A percentile compares a stretch with the other conserved stretches of the same genome.
Evolutionary conservation across 2,113 vertebrate genomes (phyloP).

Genomic region (Hyperopisus bebe): DNA sequence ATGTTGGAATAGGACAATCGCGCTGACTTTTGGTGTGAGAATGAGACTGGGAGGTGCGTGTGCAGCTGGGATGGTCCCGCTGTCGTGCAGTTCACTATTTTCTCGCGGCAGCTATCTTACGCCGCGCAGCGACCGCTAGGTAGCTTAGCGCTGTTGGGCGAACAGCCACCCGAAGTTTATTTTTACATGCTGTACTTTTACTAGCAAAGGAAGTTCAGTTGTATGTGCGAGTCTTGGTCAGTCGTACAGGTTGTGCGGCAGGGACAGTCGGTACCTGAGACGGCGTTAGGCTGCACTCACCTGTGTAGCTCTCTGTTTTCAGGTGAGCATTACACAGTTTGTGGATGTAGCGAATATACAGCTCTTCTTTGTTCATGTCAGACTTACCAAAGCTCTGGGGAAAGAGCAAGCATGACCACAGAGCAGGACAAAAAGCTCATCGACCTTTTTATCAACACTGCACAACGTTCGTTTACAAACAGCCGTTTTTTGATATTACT

Average conservation of each 20-base stretch:
- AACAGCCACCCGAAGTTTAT: not conserved
- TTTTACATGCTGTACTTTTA: not conserved
- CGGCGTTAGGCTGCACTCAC: constrained; percentile 41
- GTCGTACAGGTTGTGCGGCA: not conserved
- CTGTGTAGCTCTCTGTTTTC: constrained; percentile 94
- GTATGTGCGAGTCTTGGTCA: not conserved
- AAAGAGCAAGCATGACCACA: not conserved
- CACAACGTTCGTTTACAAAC: not conserved
- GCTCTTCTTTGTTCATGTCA: constrained; percentile 97
- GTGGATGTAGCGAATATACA: constrained; percentile 98
- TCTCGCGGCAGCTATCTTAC: not conserved
- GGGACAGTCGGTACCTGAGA: not conserved
- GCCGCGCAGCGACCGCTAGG: not conserved
- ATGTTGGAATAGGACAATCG: not conserved
- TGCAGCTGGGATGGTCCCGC: not conserved
- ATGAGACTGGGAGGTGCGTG: not conserved
- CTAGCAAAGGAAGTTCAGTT: not conserved
- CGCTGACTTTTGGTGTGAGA: not conserved
- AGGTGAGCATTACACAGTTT: constrained; percentile 97
- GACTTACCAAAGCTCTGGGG: constrained; percentile 95
- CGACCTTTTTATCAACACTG: not conserved
- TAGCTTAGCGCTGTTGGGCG: not conserved
- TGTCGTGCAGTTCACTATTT: not conserved
- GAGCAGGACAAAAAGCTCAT: not conserved
- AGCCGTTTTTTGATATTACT: not conserved